Evolutionary conservation across 1,140 invertebrate species (phyloP).

Genomic region (Drosophila funebris): DNA sequence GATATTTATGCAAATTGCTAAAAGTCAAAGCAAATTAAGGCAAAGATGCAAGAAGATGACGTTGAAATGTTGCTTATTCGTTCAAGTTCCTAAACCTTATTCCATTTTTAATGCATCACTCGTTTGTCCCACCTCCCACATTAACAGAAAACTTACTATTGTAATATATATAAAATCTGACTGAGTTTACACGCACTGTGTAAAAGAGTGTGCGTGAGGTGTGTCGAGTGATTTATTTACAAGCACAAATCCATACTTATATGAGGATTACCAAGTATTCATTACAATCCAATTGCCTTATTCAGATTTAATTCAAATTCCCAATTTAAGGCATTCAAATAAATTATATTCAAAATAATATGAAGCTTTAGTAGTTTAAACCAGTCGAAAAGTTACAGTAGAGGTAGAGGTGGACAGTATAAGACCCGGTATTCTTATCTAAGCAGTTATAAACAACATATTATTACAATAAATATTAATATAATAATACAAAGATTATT

Average conservation of each 20-base stretch:
- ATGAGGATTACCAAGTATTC: no score
- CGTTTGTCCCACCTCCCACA: conserved; percentile 1
- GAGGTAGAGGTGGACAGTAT: no score
- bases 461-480: no score
- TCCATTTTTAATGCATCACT: conserved; percentile 14
- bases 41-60: conserved; percentile 74
- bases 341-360: no score
- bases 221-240: conserved; percentile 57
- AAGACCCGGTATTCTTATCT: no score
- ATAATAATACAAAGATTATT: no score
- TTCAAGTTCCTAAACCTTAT: conserved; percentile 31
- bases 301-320: no score
- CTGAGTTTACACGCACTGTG: neutral
- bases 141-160: conserved; percentile 16
- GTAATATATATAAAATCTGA: neutral
- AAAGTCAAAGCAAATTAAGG: conserved; percentile 82
- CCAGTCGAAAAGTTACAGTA: no score
- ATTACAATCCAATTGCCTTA: no score
- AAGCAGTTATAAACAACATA: no score
- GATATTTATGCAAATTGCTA: conserved; percentile 82
- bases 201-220: conserved; percentile 23
- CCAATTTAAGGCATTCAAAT: no score
- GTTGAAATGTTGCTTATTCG: conserved; percentile 57
- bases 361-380: no score
- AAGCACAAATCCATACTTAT: conserved; percentile 20